Percentiles rank a stretch among this genome's conserved stretches.
Conservation (phyloP, 2,797 vertebrate species). For the Myiotriccus ornatus region DNA sequence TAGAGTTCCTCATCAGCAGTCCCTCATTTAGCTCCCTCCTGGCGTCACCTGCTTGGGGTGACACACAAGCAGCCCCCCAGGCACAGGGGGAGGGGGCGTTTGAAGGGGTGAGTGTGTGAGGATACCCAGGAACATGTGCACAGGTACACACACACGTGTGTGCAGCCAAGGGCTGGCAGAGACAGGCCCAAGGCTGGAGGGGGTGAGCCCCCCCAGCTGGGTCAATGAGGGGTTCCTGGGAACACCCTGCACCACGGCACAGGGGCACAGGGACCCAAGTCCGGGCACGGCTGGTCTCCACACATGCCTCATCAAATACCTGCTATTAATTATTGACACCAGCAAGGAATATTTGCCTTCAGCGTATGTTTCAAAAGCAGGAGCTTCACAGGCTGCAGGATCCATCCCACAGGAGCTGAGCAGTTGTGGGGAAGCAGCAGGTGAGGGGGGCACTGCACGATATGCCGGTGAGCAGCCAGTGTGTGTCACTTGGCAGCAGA, state of each 20-base stretch:
- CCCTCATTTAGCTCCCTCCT: background rate
- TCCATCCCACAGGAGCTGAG: background rate
- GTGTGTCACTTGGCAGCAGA: background rate
- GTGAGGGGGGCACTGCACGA: too few species aligned
- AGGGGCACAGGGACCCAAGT: background rate
- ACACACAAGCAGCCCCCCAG: background rate
- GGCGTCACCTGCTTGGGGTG: background rate
- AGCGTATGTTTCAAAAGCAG: fast-evolving
- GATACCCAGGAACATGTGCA: fast-evolving
- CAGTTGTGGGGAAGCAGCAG: background rate
- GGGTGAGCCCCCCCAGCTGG: fast-evolving
- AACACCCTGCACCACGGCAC: too few species aligned
- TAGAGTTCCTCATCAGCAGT: background rate
- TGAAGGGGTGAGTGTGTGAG: background rate
- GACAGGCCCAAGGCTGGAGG: background rate
- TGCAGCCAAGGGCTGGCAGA: fast-evolving
- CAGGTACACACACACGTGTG: background rate
- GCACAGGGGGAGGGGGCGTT: too few species aligned
- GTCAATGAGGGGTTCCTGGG: background rate
- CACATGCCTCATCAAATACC: background rate
- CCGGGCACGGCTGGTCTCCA: background rate
- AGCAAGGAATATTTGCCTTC: background rate
- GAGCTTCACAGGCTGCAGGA: background rate
- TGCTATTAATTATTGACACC: background rate
- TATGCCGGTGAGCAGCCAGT: fast-evolving